A percentile compares a stretch with the other conserved stretches of the same genome.
Conservation (phyloP, 1,140 invertebrate genomes). For the Zaprionus capensis region DNA sequence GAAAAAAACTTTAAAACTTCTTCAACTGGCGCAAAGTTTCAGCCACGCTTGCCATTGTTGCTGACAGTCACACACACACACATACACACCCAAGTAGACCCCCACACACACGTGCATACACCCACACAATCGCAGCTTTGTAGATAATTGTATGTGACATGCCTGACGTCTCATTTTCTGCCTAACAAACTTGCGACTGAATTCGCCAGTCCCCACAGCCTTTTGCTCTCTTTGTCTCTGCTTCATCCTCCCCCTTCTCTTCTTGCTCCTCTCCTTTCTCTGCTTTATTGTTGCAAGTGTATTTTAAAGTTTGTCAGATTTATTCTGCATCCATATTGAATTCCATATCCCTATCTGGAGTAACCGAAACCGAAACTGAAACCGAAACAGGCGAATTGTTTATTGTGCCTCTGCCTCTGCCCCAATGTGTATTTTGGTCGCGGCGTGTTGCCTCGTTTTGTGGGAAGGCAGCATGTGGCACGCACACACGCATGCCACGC, state of each 20-base stretch:
- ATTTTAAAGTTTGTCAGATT: constrained; percentile 66
- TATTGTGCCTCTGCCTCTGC: constrained; percentile 21
- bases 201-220: constrained; percentile 33
- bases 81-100: neutral
- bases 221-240: neutral
- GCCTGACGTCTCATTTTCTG: constrained; percentile 76
- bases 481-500: too few relatives aligned
- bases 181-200: constrained; percentile 65
- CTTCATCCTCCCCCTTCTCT: constrained; percentile 37
- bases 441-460: constrained; percentile 33
- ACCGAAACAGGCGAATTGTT: constrained; percentile 34
- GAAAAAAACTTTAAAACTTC: constrained; percentile 52
- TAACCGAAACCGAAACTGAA: constrained; percentile 15
- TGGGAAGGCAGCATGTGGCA: constrained; percentile 63
- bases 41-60: neutral
- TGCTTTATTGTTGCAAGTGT: constrained; percentile 53
- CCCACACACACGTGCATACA: neutral
- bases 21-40: constrained; percentile 34
- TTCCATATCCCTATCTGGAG: constrained; percentile 9
- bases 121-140: neutral
- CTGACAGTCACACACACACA: neutral
- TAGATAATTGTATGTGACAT: constrained; percentile 62
- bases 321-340: constrained; percentile 52
- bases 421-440: constrained; percentile 42
- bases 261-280: neutral